phyloP scores from a whole-genome alignment of 2,888 invertebrate genomes.

The Rhaphigaster nebulosa region DNA sequence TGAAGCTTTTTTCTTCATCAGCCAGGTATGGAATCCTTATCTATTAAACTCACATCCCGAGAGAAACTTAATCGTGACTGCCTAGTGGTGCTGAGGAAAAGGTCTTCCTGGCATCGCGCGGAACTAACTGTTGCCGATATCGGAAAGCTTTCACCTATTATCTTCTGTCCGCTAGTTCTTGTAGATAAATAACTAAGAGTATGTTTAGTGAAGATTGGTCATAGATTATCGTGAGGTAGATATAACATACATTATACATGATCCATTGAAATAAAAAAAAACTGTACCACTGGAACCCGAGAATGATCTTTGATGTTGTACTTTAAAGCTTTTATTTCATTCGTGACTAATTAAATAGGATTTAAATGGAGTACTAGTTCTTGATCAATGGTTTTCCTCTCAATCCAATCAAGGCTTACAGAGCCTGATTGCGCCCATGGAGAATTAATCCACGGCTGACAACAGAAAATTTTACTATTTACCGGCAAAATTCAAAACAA shows the following conservation, averaged over 20 bases:
- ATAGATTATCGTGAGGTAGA: background rate
- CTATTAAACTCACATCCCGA: background rate
- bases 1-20: too few species aligned
- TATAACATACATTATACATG: background rate
- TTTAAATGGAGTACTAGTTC: background rate
- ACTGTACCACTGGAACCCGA: too few species aligned
- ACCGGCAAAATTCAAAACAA: too few species aligned
- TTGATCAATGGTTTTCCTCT: background rate
- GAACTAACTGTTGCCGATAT: constrained; percentile 29
- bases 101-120: background rate
- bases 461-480: too few species aligned
- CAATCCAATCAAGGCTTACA: background rate
- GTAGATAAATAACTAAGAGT: background rate
- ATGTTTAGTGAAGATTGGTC: background rate
- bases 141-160: constrained; percentile 11
- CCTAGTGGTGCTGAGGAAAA: background rate
- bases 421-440: too few species aligned
- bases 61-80: background rate
- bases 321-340: background rate
- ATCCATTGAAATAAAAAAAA: too few species aligned
- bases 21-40: background rate
- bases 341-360: background rate
- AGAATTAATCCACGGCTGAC: too few species aligned
- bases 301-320: background rate
- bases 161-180: constrained; percentile 12